These are phyloP conservation scores for Rhagophthalmus giganteus DNA, from an alignment of 2,888 invertebrate genomes.

Conservation along the genomic window DNA sequence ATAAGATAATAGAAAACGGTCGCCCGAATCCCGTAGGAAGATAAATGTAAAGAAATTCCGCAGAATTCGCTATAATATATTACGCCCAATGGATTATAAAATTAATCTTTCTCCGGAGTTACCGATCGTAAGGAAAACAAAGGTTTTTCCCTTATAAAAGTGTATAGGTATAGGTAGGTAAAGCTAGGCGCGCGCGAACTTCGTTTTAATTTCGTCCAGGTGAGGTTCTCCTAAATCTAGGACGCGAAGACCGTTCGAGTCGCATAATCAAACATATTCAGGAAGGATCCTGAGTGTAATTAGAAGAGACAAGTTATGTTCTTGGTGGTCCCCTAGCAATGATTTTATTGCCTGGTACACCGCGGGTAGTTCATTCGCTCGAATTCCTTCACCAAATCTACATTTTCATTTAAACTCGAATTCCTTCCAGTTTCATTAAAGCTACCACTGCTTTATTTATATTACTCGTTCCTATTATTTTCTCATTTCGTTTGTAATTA, in stretches of 20 bases:
- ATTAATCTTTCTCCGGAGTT: no score
- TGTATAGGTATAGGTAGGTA: no score
- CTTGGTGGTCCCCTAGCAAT: slow-evolving; percentile 37
- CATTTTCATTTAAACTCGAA: slow-evolving; percentile 50
- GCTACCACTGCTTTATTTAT: slow-evolving; percentile 35
- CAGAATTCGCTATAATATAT: neutral
- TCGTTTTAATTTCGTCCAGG: neutral
- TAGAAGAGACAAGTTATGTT: slow-evolving; percentile 32
- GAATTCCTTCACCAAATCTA: slow-evolving; percentile 47
- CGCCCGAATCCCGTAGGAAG: slow-evolving; percentile 3
- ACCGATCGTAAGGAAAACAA: no score
- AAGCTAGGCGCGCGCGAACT: no score
- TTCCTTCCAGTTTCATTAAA: slow-evolving; percentile 42
- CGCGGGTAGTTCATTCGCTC: slow-evolving; percentile 42
- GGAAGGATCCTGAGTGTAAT: slow-evolving; percentile 29
- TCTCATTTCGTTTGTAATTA: slow-evolving; percentile 27
- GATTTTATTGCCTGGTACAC: slow-evolving; percentile 43
- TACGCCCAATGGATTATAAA: slow-evolving; percentile 5
- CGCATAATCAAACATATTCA: slow-evolving; percentile 30
- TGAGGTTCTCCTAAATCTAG: slow-evolving; percentile 11
- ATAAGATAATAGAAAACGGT: slow-evolving; percentile 26
- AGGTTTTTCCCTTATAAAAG: no score
- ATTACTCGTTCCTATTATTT: slow-evolving; percentile 41
- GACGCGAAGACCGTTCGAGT: slow-evolving; percentile 15
- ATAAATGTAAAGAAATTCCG: slow-evolving; percentile 14